Percentiles rank a stretch among this genome's conserved stretches.
phyloP scores from a whole-genome alignment of 2,113 vertebrate species.

The Caloenas nicobarica region DNA sequence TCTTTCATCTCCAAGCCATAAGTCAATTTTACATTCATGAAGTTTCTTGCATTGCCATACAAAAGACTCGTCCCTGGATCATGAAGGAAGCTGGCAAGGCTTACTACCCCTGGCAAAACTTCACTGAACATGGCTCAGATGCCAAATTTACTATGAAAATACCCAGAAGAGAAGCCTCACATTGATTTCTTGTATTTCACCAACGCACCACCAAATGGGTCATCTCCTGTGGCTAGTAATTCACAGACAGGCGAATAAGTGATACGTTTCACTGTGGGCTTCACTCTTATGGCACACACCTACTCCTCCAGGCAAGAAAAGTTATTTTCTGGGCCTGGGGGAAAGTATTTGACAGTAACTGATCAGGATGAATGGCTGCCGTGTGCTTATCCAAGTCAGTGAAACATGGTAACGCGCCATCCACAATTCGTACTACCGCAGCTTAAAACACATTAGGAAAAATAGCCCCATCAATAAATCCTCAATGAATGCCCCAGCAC shows the following conservation, averaged over 20 bases:
- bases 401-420: neutral
- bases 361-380: constrained; percentile 18
- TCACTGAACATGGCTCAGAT: neutral
- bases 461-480: constrained; percentile 14
- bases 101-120: neutral
- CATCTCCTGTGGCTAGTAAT: neutral
- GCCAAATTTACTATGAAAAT: neutral
- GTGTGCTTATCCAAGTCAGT: neutral
- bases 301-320: neutral
- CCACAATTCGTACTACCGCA: neutral
- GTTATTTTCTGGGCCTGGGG: constrained; percentile 8
- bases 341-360: constrained; percentile 40
- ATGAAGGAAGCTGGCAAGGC: neutral
- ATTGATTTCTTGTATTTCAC: neutral
- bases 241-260: neutral
- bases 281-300: neutral
- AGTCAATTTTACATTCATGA: neutral
- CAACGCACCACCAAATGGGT: neutral
- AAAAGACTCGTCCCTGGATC: neutral
- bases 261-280: neutral
- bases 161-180: neutral
- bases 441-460: constrained; percentile 24
- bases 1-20: neutral
- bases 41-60: neutral
- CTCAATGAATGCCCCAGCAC: neutral